Conservation (phyloP, 2,888 invertebrate genomes). For the Euzetes globulus region DNA sequence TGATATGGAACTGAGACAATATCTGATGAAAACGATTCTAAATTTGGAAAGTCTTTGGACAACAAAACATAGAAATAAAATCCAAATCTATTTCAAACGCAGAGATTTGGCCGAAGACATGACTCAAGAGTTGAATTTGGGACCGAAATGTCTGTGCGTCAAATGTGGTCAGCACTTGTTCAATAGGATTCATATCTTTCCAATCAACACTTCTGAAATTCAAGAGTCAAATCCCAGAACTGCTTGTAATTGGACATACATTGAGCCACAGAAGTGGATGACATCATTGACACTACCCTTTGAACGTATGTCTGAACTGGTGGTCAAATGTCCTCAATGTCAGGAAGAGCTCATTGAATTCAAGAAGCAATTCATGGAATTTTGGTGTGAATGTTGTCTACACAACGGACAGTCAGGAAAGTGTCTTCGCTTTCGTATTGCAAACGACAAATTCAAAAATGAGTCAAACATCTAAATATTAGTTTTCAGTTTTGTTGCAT, state of each 20-base stretch:
- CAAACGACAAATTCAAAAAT: background rate
- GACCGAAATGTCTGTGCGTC: background rate
- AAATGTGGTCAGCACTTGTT: constrained; percentile 20
- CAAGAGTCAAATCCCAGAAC: too few relatives aligned
- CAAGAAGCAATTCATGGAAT: background rate
- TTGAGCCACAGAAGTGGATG: background rate
- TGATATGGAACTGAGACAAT: background rate
- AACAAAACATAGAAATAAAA: background rate
- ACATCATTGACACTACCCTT: background rate
- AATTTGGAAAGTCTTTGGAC: too few relatives aligned
- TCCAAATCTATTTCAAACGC: background rate
- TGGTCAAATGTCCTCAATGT: background rate
- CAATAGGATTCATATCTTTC: background rate
- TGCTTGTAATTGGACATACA: background rate
- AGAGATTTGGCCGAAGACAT: background rate
- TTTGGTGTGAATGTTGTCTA: background rate
- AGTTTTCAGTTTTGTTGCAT: too few relatives aligned
- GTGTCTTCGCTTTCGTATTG: background rate
- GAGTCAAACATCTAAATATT: background rate
- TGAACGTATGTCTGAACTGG: too few relatives aligned
- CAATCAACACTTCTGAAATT: too few relatives aligned
- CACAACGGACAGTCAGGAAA: background rate
- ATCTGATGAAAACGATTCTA: too few relatives aligned
- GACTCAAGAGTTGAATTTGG: background rate
- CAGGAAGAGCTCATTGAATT: background rate